These are phyloP conservation scores for Ectemnius lituratus DNA, from an alignment of 2,888 invertebrate species.

Conservation along the genomic window DNA sequence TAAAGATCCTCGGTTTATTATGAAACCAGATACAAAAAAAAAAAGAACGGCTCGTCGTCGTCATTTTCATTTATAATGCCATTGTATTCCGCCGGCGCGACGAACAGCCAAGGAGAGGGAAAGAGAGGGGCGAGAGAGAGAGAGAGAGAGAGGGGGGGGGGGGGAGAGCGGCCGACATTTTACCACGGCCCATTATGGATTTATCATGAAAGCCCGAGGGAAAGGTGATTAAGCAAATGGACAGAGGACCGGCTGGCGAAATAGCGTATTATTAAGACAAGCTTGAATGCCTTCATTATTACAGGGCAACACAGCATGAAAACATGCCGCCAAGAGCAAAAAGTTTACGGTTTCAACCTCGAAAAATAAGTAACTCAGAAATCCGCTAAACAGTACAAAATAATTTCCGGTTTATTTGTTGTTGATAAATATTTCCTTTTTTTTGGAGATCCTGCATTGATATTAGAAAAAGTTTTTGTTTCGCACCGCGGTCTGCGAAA, in stretches of 20 bases:
- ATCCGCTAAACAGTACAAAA: no score
- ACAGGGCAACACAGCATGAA: no score
- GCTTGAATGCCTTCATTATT: background rate
- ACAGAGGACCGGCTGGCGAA: background rate
- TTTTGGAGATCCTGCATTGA: no score
- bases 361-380: no score
- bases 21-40: background rate
- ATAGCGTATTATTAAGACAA: conserved; percentile 7
- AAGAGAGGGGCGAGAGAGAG: no score
- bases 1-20: conserved; percentile 3
- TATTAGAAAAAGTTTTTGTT: no score
- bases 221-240: conserved; percentile 32
- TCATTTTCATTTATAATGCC: conserved; percentile 8
- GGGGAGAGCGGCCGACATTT: background rate
- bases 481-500: no score
- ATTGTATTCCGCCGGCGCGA: background rate
- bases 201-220: conserved; percentile 23
- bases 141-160: no score
- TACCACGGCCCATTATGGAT: conserved; percentile 20
- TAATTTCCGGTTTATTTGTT: no score
- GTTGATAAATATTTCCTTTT: no score
- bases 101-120: no score
- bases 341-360: no score
- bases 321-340: background rate
- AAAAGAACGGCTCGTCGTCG: background rate